phyloP scores from a whole-genome alignment of 2,113 vertebrate genomes.

The Pteronura brasiliensis region DNA sequence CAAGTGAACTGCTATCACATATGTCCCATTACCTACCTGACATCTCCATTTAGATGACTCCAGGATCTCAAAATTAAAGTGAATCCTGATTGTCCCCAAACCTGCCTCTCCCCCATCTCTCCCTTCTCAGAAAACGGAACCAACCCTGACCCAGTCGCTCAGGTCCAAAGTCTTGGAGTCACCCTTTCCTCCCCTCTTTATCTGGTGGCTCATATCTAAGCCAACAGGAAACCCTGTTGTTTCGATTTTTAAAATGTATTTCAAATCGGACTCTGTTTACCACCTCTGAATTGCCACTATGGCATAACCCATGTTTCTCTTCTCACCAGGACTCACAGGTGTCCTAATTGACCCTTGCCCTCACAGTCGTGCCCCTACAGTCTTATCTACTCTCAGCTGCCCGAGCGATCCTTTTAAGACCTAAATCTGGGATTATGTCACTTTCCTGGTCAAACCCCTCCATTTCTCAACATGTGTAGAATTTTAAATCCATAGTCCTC shows the following conservation, averaged over 20 bases:
- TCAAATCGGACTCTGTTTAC: slow-evolving; percentile 22
- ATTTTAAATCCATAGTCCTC: neutral
- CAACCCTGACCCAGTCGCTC: neutral
- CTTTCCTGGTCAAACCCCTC: neutral
- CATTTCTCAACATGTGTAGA: neutral
- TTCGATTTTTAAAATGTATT: slow-evolving; percentile 15
- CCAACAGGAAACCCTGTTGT: neutral
- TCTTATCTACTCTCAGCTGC: neutral
- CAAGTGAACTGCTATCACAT: slow-evolving; percentile 40
- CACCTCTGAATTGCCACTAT: neutral
- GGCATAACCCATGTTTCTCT: neutral
- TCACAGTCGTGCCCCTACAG: neutral
- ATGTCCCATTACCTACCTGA: slow-evolving; percentile 42
- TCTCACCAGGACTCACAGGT: neutral
- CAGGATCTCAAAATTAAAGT: slow-evolving; percentile 33
- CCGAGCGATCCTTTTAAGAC: neutral
- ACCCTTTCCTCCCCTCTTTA: neutral
- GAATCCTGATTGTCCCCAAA: neutral
- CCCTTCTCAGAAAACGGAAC: neutral
- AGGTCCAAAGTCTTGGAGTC: neutral
- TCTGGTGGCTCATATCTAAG: neutral
- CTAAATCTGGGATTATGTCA: neutral
- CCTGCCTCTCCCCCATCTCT: neutral
- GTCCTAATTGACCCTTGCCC: neutral
- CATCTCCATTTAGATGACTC: slow-evolving; percentile 27